Evolutionary conservation across 53 echinoderm and acorn worm genomes (phyloP).

Genomic region (Arbacia lixula): DNA sequence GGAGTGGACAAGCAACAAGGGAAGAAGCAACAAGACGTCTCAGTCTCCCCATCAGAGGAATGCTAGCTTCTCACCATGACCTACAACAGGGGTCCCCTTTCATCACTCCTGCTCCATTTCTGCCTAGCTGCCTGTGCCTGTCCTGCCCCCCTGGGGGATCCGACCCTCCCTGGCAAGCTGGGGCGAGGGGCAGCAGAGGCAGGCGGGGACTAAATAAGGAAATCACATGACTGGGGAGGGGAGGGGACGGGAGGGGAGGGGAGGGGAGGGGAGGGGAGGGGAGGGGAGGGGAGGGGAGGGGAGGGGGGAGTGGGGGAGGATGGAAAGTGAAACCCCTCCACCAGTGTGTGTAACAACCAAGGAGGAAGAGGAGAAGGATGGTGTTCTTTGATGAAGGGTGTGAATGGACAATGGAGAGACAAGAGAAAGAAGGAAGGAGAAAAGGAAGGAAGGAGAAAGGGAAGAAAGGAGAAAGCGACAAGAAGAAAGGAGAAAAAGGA

Average conservation of each 20-base stretch:
- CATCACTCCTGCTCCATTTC: slow-evolving; percentile 51
- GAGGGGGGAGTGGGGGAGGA: background rate
- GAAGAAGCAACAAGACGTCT: slow-evolving; percentile 28
- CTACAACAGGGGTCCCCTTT: slow-evolving; percentile 60
- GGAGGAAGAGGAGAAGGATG: no score
- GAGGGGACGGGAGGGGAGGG: background rate
- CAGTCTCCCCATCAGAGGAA: slow-evolving; percentile 31
- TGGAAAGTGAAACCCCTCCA: no score
- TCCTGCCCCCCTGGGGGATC: slow-evolving; percentile 9
- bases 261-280: background rate
- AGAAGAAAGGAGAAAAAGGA: no score
- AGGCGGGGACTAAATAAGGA: slow-evolving; percentile 61
- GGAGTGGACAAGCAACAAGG: background rate
- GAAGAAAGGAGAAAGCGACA: no score
- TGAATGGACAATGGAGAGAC: no score
- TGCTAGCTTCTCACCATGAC: slow-evolving; percentile 55
- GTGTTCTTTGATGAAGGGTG: no score
- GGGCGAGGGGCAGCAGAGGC: slow-evolving; percentile 9
- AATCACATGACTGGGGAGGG: background rate
- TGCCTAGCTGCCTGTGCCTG: background rate
- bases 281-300: background rate
- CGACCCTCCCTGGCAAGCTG: slow-evolving; percentile 12
- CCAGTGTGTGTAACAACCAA: no score
- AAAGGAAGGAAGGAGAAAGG: no score
- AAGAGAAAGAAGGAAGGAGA: no score